A percentile compares a stretch with the other conserved stretches of the same genome.
These are phyloP conservation scores for Acanthornis magna DNA, from an alignment of 2,797 vertebrate species.

Conservation along the genomic window DNA sequence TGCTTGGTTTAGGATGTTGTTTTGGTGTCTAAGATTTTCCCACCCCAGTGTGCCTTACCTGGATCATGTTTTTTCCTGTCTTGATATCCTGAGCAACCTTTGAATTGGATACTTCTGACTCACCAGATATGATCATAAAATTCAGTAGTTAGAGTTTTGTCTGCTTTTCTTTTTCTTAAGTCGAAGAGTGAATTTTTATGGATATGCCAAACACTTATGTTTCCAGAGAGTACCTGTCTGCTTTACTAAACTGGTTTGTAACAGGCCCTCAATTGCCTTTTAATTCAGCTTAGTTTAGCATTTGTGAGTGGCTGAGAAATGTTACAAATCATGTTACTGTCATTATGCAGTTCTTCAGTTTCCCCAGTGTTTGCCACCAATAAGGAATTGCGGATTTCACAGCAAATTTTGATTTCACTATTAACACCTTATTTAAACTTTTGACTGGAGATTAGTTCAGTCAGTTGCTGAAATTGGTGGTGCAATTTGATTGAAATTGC, in stretches of 20 bases:
- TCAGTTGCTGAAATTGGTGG: neutral
- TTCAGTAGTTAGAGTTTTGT: neutral
- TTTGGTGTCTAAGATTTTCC: neutral
- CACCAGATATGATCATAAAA: fast-evolving
- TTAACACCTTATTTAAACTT: neutral
- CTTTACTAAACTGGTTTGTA: neutral
- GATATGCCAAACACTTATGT: neutral
- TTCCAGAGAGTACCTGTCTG: neutral
- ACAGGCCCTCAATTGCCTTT: neutral
- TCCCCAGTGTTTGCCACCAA: neutral
- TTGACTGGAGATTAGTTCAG: neutral
- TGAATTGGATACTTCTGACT: neutral
- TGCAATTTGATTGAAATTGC: neutral
- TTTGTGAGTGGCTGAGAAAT: neutral
- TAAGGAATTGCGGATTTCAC: neutral
- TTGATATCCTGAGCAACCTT: neutral
- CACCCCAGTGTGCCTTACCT: neutral
- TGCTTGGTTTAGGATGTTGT: neutral
- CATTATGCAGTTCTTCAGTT: neutral
- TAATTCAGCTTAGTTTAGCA: neutral
- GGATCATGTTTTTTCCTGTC: neutral
- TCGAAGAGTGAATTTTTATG: neutral
- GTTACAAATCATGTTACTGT: neutral
- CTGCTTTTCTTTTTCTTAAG: neutral
- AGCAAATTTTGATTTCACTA: neutral